A percentile compares a stretch with the other conserved stretches of the same genome.
phyloP scores from a whole-genome alignment of 2,888 invertebrate genomes.

The Dioctria rufipes region DNA sequence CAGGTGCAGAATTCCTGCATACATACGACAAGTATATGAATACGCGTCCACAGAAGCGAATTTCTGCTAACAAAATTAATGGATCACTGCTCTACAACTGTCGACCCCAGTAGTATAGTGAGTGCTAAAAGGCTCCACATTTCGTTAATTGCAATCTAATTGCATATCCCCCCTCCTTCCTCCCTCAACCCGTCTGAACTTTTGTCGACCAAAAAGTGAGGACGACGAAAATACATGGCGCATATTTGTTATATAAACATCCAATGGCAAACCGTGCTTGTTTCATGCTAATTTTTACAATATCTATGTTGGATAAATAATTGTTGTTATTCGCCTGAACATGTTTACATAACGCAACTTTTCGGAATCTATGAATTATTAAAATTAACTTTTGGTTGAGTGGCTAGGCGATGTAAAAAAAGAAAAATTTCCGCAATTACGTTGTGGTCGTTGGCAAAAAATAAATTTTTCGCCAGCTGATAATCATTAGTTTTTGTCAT shows the following conservation, averaged over 20 bases:
- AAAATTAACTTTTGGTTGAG: conserved; percentile 26
- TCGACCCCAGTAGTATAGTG: neutral
- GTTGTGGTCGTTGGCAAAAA: conserved; percentile 9
- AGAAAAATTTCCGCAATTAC: neutral
- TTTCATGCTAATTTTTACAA: no score
- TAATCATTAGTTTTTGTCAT: conserved; percentile 24
- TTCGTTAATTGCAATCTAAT: conserved; percentile 40
- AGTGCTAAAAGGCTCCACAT: conserved; percentile 29
- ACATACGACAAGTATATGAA: no score
- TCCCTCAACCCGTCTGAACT: no score
- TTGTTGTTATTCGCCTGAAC: no score
- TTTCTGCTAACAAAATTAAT: conserved; percentile 14
- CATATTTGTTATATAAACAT: no score
- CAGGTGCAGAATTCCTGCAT: neutral
- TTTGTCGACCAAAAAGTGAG: no score
- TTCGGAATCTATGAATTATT: conserved; percentile 22
- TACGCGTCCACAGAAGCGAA: neutral
- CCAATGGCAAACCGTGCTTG: no score
- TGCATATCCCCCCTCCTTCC: neutral
- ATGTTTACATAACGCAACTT: no score
- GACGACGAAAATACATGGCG: no score
- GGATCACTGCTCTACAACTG: conserved; percentile 1
- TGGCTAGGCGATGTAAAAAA: conserved; percentile 17
- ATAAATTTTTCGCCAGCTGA: conserved; percentile 21
- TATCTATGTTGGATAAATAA: no score